These are phyloP conservation scores for Musca vetustissima DNA, from an alignment of 1,140 invertebrate species.

Conservation along the genomic window DNA sequence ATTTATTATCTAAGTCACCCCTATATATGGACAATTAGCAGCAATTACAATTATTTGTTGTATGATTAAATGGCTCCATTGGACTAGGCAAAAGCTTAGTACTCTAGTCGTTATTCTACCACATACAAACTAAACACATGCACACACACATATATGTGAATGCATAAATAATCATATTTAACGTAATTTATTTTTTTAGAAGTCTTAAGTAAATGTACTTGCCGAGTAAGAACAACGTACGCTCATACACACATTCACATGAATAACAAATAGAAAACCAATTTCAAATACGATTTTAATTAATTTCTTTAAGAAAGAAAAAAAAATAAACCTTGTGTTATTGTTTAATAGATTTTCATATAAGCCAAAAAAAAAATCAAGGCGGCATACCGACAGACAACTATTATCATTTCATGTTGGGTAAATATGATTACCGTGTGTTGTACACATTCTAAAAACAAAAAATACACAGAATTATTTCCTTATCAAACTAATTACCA, in stretches of 20 bases:
- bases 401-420: background rate
- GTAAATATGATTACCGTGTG: too few species aligned
- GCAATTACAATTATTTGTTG: slow-evolving; percentile 1
- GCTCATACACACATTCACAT: background rate
- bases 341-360: background rate
- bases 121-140: too few species aligned
- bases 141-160: too few species aligned
- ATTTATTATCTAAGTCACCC: background rate
- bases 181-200: too few species aligned
- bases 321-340: slow-evolving; percentile 28
- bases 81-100: background rate
- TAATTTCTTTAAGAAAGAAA: slow-evolving; percentile 28
- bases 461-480: slow-evolving; percentile 2
- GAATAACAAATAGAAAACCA: background rate
- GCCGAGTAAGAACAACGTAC: background rate
- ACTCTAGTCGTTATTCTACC: too few species aligned
- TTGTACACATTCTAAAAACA: background rate
- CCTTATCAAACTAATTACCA: slow-evolving; percentile 22
- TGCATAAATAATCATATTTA: too few species aligned
- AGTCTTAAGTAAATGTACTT: background rate
- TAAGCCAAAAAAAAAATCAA: background rate
- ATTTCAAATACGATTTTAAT: slow-evolving; percentile 29
- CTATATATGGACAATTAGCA: background rate
- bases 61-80: background rate
- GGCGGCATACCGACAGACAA: slow-evolving; percentile 4